Evolutionary conservation across 1,140 invertebrate genomes (phyloP).

Genomic region (Oppia nitens): DNA sequence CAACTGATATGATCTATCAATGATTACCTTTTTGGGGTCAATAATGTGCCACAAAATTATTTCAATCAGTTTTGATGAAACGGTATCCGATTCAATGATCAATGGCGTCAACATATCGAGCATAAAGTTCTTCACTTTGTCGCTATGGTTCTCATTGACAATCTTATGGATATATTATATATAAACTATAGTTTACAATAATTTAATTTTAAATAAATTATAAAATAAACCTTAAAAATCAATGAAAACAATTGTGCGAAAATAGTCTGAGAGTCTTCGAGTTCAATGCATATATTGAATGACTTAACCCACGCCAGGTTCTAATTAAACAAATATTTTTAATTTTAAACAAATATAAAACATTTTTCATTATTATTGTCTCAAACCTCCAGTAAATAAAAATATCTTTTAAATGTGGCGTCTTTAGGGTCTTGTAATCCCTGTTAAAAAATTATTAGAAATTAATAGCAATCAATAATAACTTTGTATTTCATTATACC

Average conservation of each 20-base stretch:
- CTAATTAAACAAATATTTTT: conserved; percentile 43
- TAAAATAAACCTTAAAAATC: conserved; percentile 49
- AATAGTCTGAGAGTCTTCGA: conserved; percentile 92
- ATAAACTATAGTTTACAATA: background rate
- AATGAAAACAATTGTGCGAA: conserved; percentile 81
- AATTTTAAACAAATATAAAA: conserved; percentile 11
- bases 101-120: conserved; percentile 81
- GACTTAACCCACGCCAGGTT: conserved; percentile 96
- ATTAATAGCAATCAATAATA: background rate
- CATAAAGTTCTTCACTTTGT: conserved; percentile 91
- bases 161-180: conserved; percentile 8
- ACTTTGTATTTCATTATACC: conserved; percentile 26
- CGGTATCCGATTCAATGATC: conserved; percentile 83
- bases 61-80: conserved; percentile 81
- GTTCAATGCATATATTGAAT: conserved; percentile 96
- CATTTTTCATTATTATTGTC: background rate
- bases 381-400: conserved; percentile 48
- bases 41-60: conserved; percentile 87
- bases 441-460: background rate
- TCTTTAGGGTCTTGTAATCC: conserved; percentile 86
- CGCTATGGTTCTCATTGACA: conserved; percentile 76
- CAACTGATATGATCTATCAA: background rate
- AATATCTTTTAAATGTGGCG: conserved; percentile 92
- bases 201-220: background rate
- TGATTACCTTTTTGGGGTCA: conserved; percentile 62